These are phyloP conservation scores for Brachyistius frenatus DNA, from an alignment of 2,113 vertebrate genomes.

Conservation along the genomic window DNA sequence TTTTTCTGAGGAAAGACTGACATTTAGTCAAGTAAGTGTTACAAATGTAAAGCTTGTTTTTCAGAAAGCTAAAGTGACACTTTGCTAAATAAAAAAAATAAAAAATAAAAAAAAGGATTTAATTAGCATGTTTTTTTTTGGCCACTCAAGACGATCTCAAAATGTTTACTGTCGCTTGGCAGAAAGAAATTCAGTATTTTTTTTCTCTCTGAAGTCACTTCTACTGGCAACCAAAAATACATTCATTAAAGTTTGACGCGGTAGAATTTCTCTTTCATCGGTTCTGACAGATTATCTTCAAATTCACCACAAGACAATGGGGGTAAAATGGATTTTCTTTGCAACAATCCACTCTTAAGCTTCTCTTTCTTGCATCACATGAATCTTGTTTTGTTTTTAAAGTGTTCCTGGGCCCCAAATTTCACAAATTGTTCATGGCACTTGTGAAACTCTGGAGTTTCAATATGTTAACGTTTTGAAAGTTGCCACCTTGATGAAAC, in stretches of 20 bases:
- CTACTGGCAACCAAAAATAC: neutral
- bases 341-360: neutral
- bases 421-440: slow-evolving; percentile 8
- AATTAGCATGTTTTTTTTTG: neutral
- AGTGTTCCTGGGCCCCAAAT: neutral
- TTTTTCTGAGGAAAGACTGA: slow-evolving; percentile 1
- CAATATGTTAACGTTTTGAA: slow-evolving; percentile 9
- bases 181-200: neutral
- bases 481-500: slow-evolving; percentile 16
- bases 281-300: neutral
- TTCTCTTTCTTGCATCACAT: neutral
- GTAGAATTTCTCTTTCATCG: neutral
- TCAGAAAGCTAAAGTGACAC: neutral
- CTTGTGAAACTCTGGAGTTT: slow-evolving; percentile 24
- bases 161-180: neutral
- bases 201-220: neutral
- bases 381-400: neutral
- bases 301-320: neutral
- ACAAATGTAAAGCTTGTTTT: neutral
- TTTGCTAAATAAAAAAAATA: neutral
- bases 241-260: neutral
- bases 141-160: neutral
- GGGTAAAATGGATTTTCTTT: neutral
- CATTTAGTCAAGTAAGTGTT: neutral
- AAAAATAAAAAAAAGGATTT: neutral